These are phyloP conservation scores for Pterobdella sp. DNA, from an alignment of 2,888 invertebrate genomes.

Conservation along the genomic window DNA sequence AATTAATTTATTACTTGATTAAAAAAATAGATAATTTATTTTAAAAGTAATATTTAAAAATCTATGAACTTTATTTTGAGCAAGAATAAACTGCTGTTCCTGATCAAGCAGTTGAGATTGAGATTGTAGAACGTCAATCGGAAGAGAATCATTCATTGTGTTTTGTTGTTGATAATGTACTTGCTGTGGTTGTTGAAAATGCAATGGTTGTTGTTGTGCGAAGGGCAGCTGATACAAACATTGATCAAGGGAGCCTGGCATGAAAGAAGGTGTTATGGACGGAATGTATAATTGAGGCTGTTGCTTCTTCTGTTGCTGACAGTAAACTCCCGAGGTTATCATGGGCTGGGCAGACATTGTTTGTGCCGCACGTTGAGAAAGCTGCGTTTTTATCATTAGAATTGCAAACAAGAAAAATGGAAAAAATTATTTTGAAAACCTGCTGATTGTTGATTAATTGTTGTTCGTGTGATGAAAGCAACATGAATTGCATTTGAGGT, in stretches of 20 bases:
- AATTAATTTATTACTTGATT: no score
- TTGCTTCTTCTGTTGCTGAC: neutral
- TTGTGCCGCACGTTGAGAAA: neutral
- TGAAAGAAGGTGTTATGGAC: neutral
- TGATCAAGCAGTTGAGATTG: neutral
- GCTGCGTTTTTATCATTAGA: neutral
- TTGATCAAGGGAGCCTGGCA: neutral
- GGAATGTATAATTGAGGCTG: constrained; percentile 1
- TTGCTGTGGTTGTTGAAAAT: neutral
- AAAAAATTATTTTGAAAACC: neutral
- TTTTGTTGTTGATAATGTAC: neutral
- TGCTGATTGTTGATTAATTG: neutral
- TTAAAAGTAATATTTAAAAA: no score
- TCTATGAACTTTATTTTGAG: neutral
- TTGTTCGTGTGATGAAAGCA: neutral
- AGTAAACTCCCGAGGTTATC: neutral
- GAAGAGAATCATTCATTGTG: neutral
- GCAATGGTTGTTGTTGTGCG: constrained; percentile 1
- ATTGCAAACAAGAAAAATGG: neutral
- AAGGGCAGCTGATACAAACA: neutral
- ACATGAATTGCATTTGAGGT: neutral
- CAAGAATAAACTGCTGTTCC: neutral
- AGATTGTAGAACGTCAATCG: neutral
- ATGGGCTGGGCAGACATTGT: neutral
- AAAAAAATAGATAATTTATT: no score